These are phyloP conservation scores for Caenorhabditis becei DNA, from an alignment of 2,888 invertebrate genomes.

Conservation along the genomic window DNA sequence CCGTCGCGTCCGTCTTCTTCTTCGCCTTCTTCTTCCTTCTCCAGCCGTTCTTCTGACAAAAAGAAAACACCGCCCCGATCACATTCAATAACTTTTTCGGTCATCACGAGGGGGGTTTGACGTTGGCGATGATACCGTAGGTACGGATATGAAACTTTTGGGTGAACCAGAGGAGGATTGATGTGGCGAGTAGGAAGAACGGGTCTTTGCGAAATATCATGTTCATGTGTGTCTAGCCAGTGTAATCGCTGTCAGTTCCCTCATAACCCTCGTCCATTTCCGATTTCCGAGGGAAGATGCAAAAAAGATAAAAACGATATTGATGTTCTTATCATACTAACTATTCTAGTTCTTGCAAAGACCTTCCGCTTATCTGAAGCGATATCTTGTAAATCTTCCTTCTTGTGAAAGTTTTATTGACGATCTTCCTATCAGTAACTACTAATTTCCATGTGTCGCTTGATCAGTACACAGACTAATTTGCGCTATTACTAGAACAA, in stretches of 20 bases:
- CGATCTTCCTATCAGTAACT: no score
- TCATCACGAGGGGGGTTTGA: slow-evolving; percentile 26
- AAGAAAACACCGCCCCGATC: slow-evolving; percentile 22
- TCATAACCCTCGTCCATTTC: slow-evolving; percentile 21
- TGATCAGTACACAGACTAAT: no score
- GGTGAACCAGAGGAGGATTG: slow-evolving; percentile 5
- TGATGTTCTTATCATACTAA: neutral
- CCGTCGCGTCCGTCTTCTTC: neutral
- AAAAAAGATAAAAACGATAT: neutral
- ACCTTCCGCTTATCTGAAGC: neutral
- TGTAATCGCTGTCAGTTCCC: slow-evolving; percentile 38
- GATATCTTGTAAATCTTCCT: neutral
- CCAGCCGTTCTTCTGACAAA: slow-evolving; percentile 21
- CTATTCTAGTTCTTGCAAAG: neutral
- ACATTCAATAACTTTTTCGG: slow-evolving; percentile 19
- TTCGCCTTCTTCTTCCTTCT: neutral
- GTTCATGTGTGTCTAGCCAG: neutral
- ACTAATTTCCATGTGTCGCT: no score
- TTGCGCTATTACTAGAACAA: no score
- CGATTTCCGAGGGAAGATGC: neutral
- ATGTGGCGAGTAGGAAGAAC: neutral
- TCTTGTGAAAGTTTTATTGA: no score
- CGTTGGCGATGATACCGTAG: slow-evolving; percentile 1
- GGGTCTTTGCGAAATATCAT: neutral
- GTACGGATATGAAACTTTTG: slow-evolving; percentile 14